Conservation (phyloP, 2,113 vertebrate genomes). For the Heliornis fulica region DNA sequence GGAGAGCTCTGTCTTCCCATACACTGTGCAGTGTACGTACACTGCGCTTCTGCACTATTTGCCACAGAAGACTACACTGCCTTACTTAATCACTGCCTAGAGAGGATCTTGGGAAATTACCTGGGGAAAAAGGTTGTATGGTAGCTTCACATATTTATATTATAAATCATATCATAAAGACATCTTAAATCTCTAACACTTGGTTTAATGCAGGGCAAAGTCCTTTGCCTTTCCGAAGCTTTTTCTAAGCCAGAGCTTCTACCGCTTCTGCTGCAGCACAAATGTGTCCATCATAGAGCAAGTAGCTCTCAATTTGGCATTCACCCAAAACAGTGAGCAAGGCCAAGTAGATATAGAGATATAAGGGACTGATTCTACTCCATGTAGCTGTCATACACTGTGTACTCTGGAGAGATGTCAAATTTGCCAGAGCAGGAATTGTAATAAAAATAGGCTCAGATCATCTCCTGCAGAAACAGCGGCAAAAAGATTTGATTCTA, state of each 20-base stretch:
- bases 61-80: not conserved
- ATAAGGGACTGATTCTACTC: not conserved
- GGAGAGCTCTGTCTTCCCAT: not conserved
- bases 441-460: conserved; percentile 41
- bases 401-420: conserved; percentile 47
- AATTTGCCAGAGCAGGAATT: conserved; percentile 6
- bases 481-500: not conserved
- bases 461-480: not conserved
- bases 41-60: not conserved
- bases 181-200: not conserved
- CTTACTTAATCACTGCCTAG: not conserved
- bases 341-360: not conserved
- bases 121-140: not conserved
- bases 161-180: not conserved
- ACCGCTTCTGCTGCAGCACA: not conserved
- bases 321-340: not conserved
- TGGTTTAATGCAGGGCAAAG: not conserved
- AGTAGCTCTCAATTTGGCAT: not conserved
- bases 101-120: not conserved
- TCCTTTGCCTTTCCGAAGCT: not conserved
- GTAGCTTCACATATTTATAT: not conserved
- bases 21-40: too few species aligned
- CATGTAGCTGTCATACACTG: conserved; percentile 47
- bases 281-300: not conserved
- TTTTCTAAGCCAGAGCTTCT: not conserved